Evolutionary conservation across 1,140 invertebrate genomes (phyloP).

Genomic region (Matsumurasca onukii): DNA sequence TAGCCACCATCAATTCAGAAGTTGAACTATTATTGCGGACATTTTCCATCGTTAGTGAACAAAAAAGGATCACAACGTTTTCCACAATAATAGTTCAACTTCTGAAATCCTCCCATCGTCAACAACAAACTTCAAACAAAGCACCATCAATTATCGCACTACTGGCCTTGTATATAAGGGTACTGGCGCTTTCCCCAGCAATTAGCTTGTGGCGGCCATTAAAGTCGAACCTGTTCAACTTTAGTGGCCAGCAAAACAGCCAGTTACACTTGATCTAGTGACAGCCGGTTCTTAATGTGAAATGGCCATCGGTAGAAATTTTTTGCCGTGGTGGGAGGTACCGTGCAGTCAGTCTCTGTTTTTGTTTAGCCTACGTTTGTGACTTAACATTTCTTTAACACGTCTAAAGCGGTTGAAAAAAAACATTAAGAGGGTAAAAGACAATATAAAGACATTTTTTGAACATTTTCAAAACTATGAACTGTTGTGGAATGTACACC

Average conservation of each 20-base stretch:
- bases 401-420: background rate
- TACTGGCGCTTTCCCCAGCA: constrained; percentile 5
- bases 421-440: background rate
- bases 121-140: too few relatives aligned
- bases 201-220: constrained; percentile 20
- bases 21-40: too few relatives aligned
- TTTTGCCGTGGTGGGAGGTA: background rate
- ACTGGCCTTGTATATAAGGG: too few relatives aligned
- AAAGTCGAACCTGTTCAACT: too few relatives aligned
- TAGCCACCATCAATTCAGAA: too few relatives aligned
- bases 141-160: too few relatives aligned
- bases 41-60: too few relatives aligned
- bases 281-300: constrained; percentile 15
- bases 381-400: background rate
- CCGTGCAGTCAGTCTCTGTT: background rate
- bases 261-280: constrained; percentile 10
- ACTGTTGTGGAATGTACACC: constrained; percentile 25
- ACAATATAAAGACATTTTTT: constrained; percentile 25
- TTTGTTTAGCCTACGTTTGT: background rate
- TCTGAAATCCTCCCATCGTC: too few relatives aligned
- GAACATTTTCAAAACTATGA: constrained; percentile 24
- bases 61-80: too few relatives aligned
- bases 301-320: constrained; percentile 12
- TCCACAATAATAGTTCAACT: too few relatives aligned
- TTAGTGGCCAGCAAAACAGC: too few relatives aligned